Base-by-base conservation (phyloP, 2,888 invertebrate species). In the Mesopsocus fuscifrons region DNA sequence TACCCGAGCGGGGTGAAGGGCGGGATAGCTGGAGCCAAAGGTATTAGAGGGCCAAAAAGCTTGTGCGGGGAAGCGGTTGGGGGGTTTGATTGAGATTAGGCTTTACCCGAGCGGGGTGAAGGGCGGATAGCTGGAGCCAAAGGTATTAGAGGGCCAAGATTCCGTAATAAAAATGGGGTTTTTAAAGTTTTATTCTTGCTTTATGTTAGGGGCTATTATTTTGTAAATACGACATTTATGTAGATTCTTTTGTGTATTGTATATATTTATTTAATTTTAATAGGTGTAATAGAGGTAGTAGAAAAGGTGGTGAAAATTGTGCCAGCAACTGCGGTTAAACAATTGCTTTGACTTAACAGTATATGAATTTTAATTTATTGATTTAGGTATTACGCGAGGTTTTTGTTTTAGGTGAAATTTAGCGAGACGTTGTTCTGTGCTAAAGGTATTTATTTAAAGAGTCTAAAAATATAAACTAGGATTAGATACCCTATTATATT, bases 311-410 rank as follows among this genome's bases (percentile, higher is more conserved):
- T 66, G 58, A 68, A 71, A 64, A 67, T 71, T 71, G 71, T 72
- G 72, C 72, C 72, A 74, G 73, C 73, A 72, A 67, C 68, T 67
- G 73, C 72, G 74, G 70, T 73, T 73, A 74, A 54, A 71, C 72
- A 69, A 68, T 66, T 64, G 62, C 65, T 58, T 67, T 62, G 58
- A 58, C 59, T 51, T 50, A 52, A 33, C 26, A 32, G 16, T 34
- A 44, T 33, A n/a, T 34, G 9, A 34, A 53, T 55, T 59, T 59
- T 59, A 56, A 56, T 53, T 42, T 50, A 52, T 59, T 62, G 61
- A 58, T 57, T 60, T 55, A 57, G 56, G 57, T 34, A n/a, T n/a
- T n/a, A n/a, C n/a, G n/a, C n/a, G n/a, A n/a, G n/a, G n/a, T n/a
- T n/a, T n/a, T n/a, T 49, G 65, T 64, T 62, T 66, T 65, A 66